A percentile compares a stretch with the other conserved stretches of the same genome.
Conservation (phyloP, 2,797 vertebrate genomes). For the Pangasius larnaudii region DNA sequence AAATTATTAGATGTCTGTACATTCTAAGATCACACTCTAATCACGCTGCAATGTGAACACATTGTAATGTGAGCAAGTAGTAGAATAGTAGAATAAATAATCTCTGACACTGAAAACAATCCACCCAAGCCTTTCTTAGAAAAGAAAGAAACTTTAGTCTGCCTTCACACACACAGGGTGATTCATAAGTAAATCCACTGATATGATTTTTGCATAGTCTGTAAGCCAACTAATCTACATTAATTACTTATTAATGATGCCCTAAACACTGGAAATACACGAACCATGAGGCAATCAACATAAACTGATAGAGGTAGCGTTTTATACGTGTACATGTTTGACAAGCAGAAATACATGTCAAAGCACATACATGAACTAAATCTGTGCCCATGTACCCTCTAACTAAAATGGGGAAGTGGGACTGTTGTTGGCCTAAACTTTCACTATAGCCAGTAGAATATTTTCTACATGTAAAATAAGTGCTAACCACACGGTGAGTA, state of each 20-base stretch:
- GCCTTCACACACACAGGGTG: not conserved
- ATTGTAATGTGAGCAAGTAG: not conserved
- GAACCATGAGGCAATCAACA: not conserved
- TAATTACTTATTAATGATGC: not conserved
- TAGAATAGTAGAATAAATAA: not conserved
- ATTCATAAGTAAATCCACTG: not conserved
- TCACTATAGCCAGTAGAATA: conserved; percentile 47
- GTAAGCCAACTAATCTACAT: not conserved
- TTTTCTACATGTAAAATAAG: conserved; percentile 73
- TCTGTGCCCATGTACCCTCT: not conserved
- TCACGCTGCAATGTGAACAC: too few species aligned
- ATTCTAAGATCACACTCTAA: not conserved
- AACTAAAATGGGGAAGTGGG: conserved; percentile 60
- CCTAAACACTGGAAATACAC: not conserved
- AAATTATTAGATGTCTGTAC: not conserved
- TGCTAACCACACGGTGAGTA: conserved; percentile 77
- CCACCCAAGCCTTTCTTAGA: not conserved
- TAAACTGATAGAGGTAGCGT: not conserved
- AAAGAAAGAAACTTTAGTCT: not conserved
- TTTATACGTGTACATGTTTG: not conserved
- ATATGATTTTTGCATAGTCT: not conserved
- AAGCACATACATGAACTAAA: not conserved
- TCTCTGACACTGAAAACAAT: not conserved
- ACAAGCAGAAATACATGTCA: not conserved
- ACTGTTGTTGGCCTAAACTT: conserved; percentile 52